Evolutionary conservation across 1,140 invertebrate species (phyloP).

Genomic region (Papilio machaon): DNA sequence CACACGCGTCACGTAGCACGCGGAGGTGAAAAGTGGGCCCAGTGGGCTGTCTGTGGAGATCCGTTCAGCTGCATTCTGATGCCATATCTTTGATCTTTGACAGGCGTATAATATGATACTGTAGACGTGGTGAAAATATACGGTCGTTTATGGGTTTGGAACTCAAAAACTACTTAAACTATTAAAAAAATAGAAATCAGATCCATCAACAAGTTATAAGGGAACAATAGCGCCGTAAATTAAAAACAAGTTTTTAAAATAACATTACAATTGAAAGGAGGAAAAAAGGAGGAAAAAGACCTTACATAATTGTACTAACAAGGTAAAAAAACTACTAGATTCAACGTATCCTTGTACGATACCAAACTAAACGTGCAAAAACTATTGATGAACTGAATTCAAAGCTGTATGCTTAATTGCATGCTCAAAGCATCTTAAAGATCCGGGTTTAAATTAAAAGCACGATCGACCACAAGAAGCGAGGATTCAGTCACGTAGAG

Average conservation of each 20-base stretch:
- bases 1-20: slow-evolving; percentile 27
- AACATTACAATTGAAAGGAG: not conserved
- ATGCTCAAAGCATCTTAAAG: not conserved
- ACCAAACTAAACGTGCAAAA: slow-evolving; percentile 5
- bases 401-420: not conserved
- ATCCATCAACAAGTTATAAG: not conserved
- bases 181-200: not conserved
- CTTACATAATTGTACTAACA: slow-evolving; percentile 5
- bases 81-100: slow-evolving; percentile 23
- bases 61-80: slow-evolving; percentile 35
- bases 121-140: not conserved
- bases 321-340: not conserved
- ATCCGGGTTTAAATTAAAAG: slow-evolving; percentile 20
- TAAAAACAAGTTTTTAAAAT: not conserved
- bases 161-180: not conserved
- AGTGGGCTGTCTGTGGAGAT: not conserved
- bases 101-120: not conserved
- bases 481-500: slow-evolving; percentile 21
- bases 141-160: not conserved
- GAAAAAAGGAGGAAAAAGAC: not conserved
- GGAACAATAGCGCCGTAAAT: not conserved
- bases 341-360: slow-evolving; percentile 16
- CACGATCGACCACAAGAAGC: slow-evolving; percentile 2
- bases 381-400: not conserved
- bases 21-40: slow-evolving; percentile 33